Conservation (phyloP, 2,888 invertebrate genomes). For the Prosapia bicincta region DNA sequence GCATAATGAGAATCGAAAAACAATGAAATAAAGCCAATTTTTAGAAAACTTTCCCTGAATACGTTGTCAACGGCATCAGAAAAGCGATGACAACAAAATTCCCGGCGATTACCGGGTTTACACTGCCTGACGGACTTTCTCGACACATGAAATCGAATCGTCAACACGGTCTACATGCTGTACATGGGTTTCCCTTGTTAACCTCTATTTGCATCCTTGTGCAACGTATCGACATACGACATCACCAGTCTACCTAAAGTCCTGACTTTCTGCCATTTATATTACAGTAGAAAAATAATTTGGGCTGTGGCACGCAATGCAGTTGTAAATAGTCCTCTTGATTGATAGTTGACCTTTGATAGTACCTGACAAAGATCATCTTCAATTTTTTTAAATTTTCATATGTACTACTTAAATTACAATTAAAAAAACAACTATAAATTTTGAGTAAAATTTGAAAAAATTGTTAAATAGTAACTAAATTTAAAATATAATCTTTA, state of each 20-base stretch:
- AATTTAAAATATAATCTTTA: too few relatives aligned
- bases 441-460: too few relatives aligned
- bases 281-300: background rate
- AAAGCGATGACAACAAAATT: background rate
- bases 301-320: background rate
- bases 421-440: too few relatives aligned
- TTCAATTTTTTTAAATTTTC: too few relatives aligned
- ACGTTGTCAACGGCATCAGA: too few relatives aligned
- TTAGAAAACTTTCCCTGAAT: background rate
- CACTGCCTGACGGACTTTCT: background rate
- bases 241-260: too few relatives aligned
- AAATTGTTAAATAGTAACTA: too few relatives aligned
- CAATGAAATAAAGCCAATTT: background rate
- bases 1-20: background rate
- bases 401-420: too few relatives aligned
- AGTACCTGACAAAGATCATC: too few relatives aligned
- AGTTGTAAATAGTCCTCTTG: too few relatives aligned
- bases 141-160: slow-evolving; percentile 15
- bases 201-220: background rate
- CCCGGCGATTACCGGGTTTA: background rate
- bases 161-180: background rate
- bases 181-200: background rate
- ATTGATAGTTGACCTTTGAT: too few relatives aligned
- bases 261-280: background rate
- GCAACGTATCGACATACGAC: background rate